These are phyloP conservation scores for Hippocampus zosterae DNA, from an alignment of 2,113 vertebrate species.

Conservation along the genomic window DNA sequence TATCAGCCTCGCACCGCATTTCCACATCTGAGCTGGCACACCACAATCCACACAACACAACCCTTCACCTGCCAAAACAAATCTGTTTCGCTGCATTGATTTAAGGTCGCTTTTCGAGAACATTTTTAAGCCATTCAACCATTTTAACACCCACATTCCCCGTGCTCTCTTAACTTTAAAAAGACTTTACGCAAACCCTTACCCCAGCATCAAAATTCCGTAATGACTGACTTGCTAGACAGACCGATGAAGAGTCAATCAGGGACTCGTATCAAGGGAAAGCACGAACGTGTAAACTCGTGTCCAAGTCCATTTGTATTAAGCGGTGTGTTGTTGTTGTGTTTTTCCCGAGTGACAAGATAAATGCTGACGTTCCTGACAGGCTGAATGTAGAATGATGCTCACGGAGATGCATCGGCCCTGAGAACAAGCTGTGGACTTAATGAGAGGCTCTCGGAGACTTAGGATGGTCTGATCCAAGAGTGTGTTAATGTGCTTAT, in stretches of 20 bases:
- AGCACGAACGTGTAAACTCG: not conserved
- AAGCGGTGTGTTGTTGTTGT: not conserved
- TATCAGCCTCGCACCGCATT: too few relatives aligned
- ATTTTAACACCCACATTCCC: too few relatives aligned
- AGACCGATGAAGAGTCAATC: not conserved
- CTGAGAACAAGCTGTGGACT: not conserved
- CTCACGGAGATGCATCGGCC: not conserved
- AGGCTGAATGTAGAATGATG: not conserved
- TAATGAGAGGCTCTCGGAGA: not conserved
- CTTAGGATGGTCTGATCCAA: not conserved
- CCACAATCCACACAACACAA: too few relatives aligned
- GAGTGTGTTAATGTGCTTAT: not conserved
- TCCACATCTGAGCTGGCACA: too few relatives aligned
- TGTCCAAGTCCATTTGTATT: not conserved
- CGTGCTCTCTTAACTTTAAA: too few relatives aligned
- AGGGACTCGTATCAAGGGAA: not conserved
- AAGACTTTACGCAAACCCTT: too few relatives aligned
- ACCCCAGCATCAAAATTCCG: not conserved
- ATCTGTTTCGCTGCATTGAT: too few relatives aligned
- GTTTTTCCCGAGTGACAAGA: not conserved
- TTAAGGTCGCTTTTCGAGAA: not conserved
- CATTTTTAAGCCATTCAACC: not conserved
- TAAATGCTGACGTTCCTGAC: slow-evolving; percentile 1
- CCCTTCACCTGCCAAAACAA: too few relatives aligned
- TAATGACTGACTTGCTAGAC: not conserved